These are phyloP conservation scores for Luffia ferchaultella DNA, from an alignment of 2,888 invertebrate species.

Conservation along the genomic window DNA sequence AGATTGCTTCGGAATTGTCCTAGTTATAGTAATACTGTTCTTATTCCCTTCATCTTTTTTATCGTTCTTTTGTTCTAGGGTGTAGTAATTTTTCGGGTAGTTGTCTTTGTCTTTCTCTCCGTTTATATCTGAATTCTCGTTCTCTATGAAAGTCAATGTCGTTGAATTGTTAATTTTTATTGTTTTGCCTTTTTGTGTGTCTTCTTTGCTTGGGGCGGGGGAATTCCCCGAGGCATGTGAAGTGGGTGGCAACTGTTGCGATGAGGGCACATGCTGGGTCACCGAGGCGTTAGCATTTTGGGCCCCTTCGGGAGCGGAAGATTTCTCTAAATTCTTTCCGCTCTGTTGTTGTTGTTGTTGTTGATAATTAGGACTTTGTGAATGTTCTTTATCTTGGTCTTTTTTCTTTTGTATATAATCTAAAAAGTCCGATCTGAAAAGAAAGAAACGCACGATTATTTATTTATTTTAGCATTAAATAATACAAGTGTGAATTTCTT, in stretches of 20 bases:
- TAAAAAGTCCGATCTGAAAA: constrained; percentile 69
- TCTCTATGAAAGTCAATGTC: constrained; percentile 53
- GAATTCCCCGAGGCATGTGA: constrained; percentile 31
- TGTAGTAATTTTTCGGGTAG: constrained; percentile 51
- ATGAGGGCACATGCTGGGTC: constrained; percentile 43
- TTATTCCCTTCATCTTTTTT: constrained; percentile 57
- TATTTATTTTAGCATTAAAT: background rate
- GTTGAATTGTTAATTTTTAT: constrained; percentile 54
- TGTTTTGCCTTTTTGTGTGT: constrained; percentile 42
- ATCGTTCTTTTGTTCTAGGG: constrained; percentile 49
- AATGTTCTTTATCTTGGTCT: constrained; percentile 45
- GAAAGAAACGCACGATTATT: constrained; percentile 10
- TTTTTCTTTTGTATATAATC: constrained; percentile 67
- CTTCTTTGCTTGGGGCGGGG: constrained; percentile 34
- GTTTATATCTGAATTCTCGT: constrained; percentile 27
- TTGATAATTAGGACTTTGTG: constrained; percentile 30
- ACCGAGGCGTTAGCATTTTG: constrained; percentile 34
- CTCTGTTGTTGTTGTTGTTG: constrained; percentile 29
- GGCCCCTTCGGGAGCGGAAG: constrained; percentile 25
- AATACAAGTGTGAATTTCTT: too few species aligned
- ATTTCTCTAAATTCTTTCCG: constrained; percentile 35
- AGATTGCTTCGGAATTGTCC: constrained; percentile 44
- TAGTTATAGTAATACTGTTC: constrained; percentile 59
- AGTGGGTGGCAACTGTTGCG: constrained; percentile 43
- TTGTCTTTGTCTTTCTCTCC: constrained; percentile 38